phyloP scores from a whole-genome alignment of 1,140 invertebrate species.

The Babylonia areolata region DNA sequence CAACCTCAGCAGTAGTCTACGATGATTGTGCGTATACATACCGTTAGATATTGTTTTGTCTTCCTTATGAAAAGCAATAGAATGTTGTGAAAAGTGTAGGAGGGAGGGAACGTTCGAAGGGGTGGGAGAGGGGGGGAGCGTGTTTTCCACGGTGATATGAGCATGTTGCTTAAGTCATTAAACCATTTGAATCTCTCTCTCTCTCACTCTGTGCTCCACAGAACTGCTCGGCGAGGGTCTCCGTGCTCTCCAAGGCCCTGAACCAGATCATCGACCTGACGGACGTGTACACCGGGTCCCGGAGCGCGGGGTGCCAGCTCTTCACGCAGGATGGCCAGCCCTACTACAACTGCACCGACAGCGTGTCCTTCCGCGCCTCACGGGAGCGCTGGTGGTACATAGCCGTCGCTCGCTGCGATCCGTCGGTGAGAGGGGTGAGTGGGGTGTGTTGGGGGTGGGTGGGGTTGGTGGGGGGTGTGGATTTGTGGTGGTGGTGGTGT shows the following conservation, averaged over 20 bases:
- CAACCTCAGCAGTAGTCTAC: too few species aligned
- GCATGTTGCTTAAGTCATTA: too few species aligned
- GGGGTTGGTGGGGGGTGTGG: not conserved
- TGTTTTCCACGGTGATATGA: too few species aligned
- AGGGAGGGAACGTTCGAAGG: too few species aligned
- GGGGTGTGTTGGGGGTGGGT: not conserved
- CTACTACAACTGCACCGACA: constrained; percentile 10
- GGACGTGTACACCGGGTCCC: not conserved
- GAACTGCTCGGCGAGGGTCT: not conserved
- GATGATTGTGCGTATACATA: too few species aligned
- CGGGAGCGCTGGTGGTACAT: constrained; percentile 34
- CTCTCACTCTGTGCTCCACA: not conserved
- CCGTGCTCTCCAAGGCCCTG: not conserved
- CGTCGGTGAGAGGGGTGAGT: not conserved
- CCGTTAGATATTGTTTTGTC: too few species aligned
- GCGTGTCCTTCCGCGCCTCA: not conserved
- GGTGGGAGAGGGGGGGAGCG: too few species aligned
- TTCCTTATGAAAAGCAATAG: too few species aligned
- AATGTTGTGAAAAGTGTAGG: too few species aligned
- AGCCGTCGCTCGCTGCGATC: not conserved
- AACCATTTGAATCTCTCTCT: too few species aligned
- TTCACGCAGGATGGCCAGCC: not conserved
- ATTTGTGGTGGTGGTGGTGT: too few species aligned
- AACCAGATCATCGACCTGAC: constrained; percentile 31
- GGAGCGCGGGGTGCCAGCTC: not conserved